Evolutionary conservation across 2,113 vertebrate genomes (phyloP).

Genomic region (Ibidorhyncha struthersii): DNA sequence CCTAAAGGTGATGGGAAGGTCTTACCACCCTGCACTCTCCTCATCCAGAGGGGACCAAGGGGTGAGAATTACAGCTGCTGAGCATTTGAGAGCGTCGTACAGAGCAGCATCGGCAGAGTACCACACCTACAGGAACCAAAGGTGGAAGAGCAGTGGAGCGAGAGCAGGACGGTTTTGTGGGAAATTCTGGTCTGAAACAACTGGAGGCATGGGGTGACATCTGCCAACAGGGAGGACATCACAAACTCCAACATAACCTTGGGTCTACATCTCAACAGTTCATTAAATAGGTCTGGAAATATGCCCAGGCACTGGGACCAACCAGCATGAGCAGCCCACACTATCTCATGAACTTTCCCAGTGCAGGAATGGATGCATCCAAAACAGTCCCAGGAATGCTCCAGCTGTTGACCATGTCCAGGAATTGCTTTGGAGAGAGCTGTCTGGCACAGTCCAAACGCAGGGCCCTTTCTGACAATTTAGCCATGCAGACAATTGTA

Average conservation of each 20-base stretch:
- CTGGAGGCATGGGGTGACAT: not conserved
- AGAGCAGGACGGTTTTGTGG: not conserved
- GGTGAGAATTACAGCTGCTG: not conserved
- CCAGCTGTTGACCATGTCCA: not conserved
- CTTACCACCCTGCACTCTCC: not conserved
- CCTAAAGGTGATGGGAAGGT: not conserved
- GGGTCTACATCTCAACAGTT: not conserved
- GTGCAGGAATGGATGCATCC: not conserved
- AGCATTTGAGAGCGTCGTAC: fast-evolving
- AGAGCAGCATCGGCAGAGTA: not conserved
- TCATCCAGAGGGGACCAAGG: not conserved
- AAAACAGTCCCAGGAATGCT: not conserved
- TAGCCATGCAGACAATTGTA: not conserved
- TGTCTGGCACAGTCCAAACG: not conserved
- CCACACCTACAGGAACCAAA: not conserved
- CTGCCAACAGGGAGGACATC: not conserved
- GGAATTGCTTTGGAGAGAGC: not conserved
- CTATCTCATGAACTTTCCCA: too few relatives aligned
- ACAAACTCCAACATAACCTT: not conserved
- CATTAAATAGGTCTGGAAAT: not conserved
- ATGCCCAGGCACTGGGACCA: not conserved
- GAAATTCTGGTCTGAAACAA: not conserved
- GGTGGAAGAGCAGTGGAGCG: not conserved
- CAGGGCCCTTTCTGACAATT: not conserved
- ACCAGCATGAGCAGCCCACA: not conserved